A percentile compares a stretch with the other conserved stretches of the same genome.
Evolutionary conservation across 2,888 invertebrate genomes (phyloP).

Genomic region (Meiosimyza platycephala): DNA sequence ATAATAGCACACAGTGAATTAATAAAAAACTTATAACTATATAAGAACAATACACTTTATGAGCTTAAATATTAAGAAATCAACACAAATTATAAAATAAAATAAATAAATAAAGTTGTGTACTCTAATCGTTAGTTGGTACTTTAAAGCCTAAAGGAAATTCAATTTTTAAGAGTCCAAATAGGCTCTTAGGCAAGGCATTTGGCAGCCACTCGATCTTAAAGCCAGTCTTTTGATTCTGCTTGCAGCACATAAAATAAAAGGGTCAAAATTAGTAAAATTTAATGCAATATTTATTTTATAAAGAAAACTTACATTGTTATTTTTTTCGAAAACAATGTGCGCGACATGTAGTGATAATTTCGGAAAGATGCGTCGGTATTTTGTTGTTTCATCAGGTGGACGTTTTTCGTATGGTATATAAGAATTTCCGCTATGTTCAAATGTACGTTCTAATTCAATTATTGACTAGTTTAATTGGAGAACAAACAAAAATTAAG

Average conservation of each 20-base stretch:
- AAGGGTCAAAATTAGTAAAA: conserved; percentile 13
- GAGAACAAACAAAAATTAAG: neutral
- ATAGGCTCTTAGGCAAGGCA: conserved; percentile 75
- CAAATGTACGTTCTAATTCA: conserved; percentile 54
- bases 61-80: conserved; percentile 33
- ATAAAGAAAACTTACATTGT: conserved; percentile 41
- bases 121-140: conserved; percentile 36
- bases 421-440: conserved; percentile 52
- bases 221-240: conserved; percentile 73
- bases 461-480: conserved; percentile 31
- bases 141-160: conserved; percentile 76
- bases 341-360: conserved; percentile 54
- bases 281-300: neutral
- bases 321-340: conserved; percentile 53
- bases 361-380: conserved; percentile 55
- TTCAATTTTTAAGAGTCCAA: conserved; percentile 78
- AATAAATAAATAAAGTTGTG: neutral
- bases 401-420: conserved; percentile 50
- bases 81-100: neutral
- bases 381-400: conserved; percentile 42
- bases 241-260: conserved; percentile 12
- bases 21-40: conserved; percentile 21
- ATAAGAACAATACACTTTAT: conserved; percentile 23
- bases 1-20: conserved; percentile 15
- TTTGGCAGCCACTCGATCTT: conserved; percentile 83